A percentile compares a stretch with the other conserved stretches of the same genome.
Evolutionary conservation across 2,888 invertebrate genomes (phyloP).

Genomic region (Dryobotodes eremita): DNA sequence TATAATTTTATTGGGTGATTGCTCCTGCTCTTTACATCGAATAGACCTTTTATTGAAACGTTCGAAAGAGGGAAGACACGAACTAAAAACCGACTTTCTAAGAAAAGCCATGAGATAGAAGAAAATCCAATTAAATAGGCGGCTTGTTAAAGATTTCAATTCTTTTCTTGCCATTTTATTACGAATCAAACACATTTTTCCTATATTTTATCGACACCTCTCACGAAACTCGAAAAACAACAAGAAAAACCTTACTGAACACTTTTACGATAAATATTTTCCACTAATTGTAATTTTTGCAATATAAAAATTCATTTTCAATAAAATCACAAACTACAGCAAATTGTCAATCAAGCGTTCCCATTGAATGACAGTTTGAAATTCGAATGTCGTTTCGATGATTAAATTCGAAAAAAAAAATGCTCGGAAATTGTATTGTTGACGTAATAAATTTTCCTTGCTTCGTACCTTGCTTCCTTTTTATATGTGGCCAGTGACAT

Average conservation of each 20-base stretch:
- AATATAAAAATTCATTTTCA: slow-evolving; percentile 15
- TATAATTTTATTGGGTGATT: neutral
- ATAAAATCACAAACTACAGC: slow-evolving; percentile 44
- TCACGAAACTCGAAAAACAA: neutral
- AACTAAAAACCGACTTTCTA: slow-evolving; percentile 8
- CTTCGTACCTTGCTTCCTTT: neutral
- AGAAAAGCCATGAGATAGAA: slow-evolving; percentile 27
- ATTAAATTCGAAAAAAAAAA: slow-evolving; percentile 36
- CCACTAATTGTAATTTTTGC: slow-evolving; percentile 13
- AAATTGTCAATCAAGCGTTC: slow-evolving; percentile 57
- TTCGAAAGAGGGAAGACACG: slow-evolving; percentile 7
- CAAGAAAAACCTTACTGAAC: neutral
- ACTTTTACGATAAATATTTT: slow-evolving; percentile 10
- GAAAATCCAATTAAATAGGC: slow-evolving; percentile 37
- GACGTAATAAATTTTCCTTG: slow-evolving; percentile 23
- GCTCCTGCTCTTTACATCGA: neutral
- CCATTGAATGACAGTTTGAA: slow-evolving; percentile 52
- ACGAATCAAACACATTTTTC: slow-evolving; percentile 47
- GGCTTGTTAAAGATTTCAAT: slow-evolving; percentile 36
- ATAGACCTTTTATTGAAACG: slow-evolving; percentile 1
- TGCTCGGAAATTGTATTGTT: slow-evolving; percentile 19
- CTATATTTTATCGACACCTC: neutral
- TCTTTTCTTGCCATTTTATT: slow-evolving; percentile 40
- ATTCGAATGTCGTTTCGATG: slow-evolving; percentile 57
- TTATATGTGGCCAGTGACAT: slow-evolving; percentile 30